Evolutionary conservation across 1,140 invertebrate species (phyloP).

Genomic region (Pentalonia nigronervosa): DNA sequence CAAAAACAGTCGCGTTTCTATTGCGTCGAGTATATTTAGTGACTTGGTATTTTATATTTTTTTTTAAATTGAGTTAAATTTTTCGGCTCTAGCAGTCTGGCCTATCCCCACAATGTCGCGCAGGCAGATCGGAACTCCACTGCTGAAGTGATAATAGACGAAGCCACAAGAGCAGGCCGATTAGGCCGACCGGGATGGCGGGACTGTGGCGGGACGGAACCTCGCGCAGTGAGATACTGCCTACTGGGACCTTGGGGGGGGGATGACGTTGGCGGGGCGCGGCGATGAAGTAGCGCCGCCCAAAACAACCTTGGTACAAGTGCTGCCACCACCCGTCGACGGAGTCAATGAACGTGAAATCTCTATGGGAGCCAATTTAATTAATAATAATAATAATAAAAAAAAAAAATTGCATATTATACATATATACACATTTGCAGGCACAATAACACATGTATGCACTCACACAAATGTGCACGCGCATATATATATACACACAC

Average conservation of each 20-base stretch:
- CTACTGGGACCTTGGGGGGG: not conserved
- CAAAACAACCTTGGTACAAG: constrained; percentile 54
- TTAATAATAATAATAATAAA: constrained; percentile 35
- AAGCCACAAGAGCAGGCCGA: not conserved
- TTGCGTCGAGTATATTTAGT: constrained; percentile 54
- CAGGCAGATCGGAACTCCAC: constrained; percentile 34
- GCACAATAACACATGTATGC: not conserved
- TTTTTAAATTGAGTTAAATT: constrained; percentile 55
- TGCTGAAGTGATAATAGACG: not conserved
- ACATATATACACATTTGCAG: not conserved
- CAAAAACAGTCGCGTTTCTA: constrained; percentile 47
- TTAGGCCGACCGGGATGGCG: not conserved
- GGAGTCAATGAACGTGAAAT: constrained; percentile 54
- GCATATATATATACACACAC: not conserved
- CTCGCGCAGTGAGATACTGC: not conserved
- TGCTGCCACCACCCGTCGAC: constrained; percentile 48
- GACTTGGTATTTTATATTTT: constrained; percentile 35
- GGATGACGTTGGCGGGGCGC: not conserved
- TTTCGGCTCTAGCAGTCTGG: constrained; percentile 11
- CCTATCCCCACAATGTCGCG: constrained; percentile 52
- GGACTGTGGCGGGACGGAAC: constrained; percentile 25
- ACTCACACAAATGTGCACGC: not conserved
- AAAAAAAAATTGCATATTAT: constrained; percentile 32
- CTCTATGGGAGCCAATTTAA: constrained; percentile 38
- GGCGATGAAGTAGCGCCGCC: constrained; percentile 18